These are phyloP conservation scores for Ridgeia piscesae DNA, from an alignment of 1,140 invertebrate species.

Conservation along the genomic window DNA sequence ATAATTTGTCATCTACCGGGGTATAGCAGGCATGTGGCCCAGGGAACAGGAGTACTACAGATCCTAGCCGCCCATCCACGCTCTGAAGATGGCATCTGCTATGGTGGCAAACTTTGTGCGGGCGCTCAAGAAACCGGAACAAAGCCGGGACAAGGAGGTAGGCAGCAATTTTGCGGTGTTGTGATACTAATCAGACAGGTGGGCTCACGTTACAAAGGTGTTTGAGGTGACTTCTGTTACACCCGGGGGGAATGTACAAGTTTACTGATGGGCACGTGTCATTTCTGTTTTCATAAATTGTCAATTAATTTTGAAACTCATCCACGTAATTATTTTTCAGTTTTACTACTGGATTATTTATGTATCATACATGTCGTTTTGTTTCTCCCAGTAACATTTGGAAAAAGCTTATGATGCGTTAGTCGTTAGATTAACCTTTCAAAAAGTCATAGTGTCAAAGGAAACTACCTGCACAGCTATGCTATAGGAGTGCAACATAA, in stretches of 20 bases:
- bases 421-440: background rate
- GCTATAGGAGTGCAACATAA: background rate
- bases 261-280: background rate
- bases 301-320: background rate
- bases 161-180: background rate
- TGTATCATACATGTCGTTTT: background rate
- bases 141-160: background rate
- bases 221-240: background rate
- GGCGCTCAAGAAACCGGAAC: background rate
- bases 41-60: background rate
- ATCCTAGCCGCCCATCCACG: background rate
- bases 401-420: background rate
- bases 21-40: background rate
- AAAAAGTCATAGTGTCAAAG: background rate
- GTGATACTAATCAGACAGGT: background rate
- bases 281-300: background rate
- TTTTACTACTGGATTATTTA: background rate
- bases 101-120: background rate
- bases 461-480: background rate
- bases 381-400: background rate
- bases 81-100: background rate
- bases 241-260: background rate
- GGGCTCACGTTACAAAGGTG: background rate
- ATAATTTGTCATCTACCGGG: background rate
- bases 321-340: background rate